Conservation (phyloP, 53 echinoderm and acorn worm species). For the Temnopleurus reevesii region DNA sequence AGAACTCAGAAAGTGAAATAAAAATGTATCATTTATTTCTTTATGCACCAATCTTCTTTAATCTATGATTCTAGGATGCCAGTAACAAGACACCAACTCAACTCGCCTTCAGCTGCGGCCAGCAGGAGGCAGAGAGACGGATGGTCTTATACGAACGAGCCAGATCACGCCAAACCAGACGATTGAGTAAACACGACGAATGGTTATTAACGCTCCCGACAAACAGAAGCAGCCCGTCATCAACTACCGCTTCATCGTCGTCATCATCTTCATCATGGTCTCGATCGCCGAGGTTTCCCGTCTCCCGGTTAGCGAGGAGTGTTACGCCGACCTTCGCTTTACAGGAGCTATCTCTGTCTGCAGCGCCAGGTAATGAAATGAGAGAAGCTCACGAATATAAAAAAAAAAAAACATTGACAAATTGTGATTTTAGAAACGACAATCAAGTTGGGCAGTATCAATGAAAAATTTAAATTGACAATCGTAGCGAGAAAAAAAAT, state of each 20-base stretch:
- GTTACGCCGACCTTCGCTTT: slow-evolving; percentile 72
- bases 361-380: slow-evolving; percentile 77
- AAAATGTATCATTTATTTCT: not conserved
- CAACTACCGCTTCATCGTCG: not conserved
- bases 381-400: too few relatives aligned
- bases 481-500: too few relatives aligned
- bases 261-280: slow-evolving; percentile 64
- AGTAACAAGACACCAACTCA: slow-evolving; percentile 72
- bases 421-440: too few relatives aligned
- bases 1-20: not conserved
- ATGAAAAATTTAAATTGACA: too few relatives aligned
- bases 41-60: too few relatives aligned
- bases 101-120: slow-evolving; percentile 79
- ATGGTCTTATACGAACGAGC: slow-evolving; percentile 65
- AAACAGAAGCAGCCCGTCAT: slow-evolving; percentile 8
- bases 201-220: slow-evolving; percentile 15
- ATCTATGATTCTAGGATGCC: slow-evolving; percentile 37
- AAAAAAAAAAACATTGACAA: too few relatives aligned
- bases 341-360: slow-evolving; percentile 68
- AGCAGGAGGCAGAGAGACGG: slow-evolving; percentile 75
- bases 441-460: too few relatives aligned
- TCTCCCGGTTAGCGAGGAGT: slow-evolving; percentile 76
- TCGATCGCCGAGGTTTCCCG: slow-evolving; percentile 75
- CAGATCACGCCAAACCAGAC: slow-evolving; percentile 48
- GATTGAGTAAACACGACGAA: slow-evolving; percentile 16